Evolutionary conservation across 2,888 invertebrate species (phyloP), one percentile per base, ranked within the genome.

Genomic region (Eupithecia exiguata): DNA sequence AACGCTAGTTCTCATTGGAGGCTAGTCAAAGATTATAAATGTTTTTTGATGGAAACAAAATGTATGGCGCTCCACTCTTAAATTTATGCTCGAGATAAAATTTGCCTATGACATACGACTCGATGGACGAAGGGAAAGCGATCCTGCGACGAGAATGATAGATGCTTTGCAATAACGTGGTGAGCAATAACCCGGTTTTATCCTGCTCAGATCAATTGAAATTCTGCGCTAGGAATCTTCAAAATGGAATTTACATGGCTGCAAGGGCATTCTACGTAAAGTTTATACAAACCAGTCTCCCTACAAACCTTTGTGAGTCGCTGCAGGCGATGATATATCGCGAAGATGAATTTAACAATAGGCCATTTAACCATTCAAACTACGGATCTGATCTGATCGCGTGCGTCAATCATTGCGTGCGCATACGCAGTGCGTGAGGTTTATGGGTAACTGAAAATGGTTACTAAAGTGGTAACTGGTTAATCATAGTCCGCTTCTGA

Each of bases 321-420:
- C 40, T 18, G n/a, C 18, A 65, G 63, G 67, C 63, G 43, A 49
- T 65, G 63, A 70, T 70, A 63, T 69, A 73, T 68, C 67, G 67
- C 68, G 66, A 72, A 79, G 74, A 77, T 73, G 76, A 36, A 40
- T 68, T 73, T 67, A 84, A 86, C 86, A 86, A 86, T 86, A 80
- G 84, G 78, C 78, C 79, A 84, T 86, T 84, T 81, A 84, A 77
- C 78, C 79, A 84, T 86, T 84, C 81, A 84, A 77, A 70, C 69
- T 79, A 79, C 81, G 75, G 74, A 78, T 74, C 74, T 78, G 78
- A 78, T 79, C 80, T 78, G 78, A 78, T 79, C 80, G 82, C 80
- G 82, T 84, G 83, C 83, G 84, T 85, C 84, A 84, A 83, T 78
- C 74, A 66, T 62, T 71, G 77, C 78, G 81, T 77, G 79, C 80